phyloP scores from a whole-genome alignment of 2,113 vertebrate genomes.

The Cricetomys ansorgei region DNA sequence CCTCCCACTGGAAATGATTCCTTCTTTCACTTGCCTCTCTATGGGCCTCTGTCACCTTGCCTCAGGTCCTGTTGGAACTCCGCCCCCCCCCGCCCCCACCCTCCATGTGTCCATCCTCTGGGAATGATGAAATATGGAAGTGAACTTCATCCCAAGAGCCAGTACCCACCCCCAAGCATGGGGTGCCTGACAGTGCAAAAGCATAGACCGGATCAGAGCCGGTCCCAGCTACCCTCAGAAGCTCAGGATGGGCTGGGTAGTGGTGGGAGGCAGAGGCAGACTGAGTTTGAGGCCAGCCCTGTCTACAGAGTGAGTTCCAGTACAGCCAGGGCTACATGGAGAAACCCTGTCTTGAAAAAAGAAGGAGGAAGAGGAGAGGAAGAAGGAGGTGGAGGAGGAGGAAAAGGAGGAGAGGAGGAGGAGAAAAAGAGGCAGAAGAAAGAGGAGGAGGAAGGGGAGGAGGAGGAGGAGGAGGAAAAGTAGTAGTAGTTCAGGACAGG shows the following conservation, averaged over 20 bases:
- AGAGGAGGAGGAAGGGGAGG: too few relatives aligned
- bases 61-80: not conserved
- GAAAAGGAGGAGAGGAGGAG: too few relatives aligned
- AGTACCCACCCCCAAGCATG: not conserved
- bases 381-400: too few relatives aligned
- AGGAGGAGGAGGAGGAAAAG: too few relatives aligned
- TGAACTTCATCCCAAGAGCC: not conserved
- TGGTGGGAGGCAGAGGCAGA: not conserved
- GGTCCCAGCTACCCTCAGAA: rapidly evolving
- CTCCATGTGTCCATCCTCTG: not conserved
- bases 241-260: not conserved
- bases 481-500: not conserved
- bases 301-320: not conserved
- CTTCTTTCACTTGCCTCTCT: not conserved
- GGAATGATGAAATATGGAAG: not conserved
- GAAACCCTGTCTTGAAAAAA: not conserved
- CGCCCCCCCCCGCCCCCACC: too few relatives aligned
- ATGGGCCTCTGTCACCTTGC: not conserved
- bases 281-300: not conserved
- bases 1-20: not conserved
- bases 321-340: not conserved
- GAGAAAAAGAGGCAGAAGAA: too few relatives aligned
- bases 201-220: not conserved
- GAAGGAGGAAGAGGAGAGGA: too few relatives aligned
- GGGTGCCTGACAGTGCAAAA: not conserved